These are phyloP conservation scores for Eudyptes chrysolophus DNA, from an alignment of 2,113 vertebrate species.

Conservation along the genomic window DNA sequence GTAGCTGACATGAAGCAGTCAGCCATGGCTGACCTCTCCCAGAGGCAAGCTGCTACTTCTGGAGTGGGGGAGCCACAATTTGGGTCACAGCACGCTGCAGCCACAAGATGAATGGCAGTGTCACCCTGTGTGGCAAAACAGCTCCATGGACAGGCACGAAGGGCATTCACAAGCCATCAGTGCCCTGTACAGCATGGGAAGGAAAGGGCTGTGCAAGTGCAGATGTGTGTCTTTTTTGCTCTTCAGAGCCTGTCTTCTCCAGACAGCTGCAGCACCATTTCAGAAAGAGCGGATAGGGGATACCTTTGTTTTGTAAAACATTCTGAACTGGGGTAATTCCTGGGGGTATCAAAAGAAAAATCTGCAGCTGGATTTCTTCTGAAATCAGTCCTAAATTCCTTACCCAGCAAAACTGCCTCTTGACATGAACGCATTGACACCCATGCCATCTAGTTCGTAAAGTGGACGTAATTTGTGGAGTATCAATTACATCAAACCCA, in stretches of 20 bases:
- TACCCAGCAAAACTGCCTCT: not conserved
- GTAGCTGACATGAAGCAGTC: not conserved
- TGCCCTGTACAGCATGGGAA: not conserved
- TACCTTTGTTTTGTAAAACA: not conserved
- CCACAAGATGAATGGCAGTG: accelerated
- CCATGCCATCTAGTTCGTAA: not conserved
- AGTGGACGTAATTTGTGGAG: not conserved
- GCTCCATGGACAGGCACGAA: not conserved
- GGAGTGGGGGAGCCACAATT: not conserved
- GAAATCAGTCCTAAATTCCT: not conserved
- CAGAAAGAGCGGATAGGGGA: not conserved
- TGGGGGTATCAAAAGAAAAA: not conserved
- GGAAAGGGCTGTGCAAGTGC: not conserved
- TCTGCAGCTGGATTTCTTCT: not conserved
- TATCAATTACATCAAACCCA: not conserved
- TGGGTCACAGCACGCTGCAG: not conserved
- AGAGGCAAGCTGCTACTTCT: not conserved
- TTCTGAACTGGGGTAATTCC: not conserved
- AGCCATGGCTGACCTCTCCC: not conserved
- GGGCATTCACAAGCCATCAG: not conserved
- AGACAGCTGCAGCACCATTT: not conserved
- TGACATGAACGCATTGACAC: not conserved
- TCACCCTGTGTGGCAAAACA: not conserved
- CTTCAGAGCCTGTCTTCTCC: not conserved
- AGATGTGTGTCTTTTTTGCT: not conserved